These are phyloP conservation scores for Eristalis tenax DNA, from an alignment of 2,888 invertebrate genomes.

Conservation along the genomic window DNA sequence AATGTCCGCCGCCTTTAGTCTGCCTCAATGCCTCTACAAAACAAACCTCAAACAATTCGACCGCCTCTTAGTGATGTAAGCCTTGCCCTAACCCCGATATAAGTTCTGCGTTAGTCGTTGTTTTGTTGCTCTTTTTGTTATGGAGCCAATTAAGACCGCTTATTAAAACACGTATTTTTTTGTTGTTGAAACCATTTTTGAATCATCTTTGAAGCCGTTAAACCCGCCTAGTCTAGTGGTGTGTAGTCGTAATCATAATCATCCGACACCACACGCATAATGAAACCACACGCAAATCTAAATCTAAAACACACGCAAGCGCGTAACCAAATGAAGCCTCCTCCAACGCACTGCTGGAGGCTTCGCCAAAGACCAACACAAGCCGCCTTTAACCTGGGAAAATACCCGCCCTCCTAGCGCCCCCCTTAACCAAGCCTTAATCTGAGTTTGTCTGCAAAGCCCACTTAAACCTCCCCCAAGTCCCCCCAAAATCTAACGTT, in stretches of 20 bases:
- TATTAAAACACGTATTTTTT: slow-evolving; percentile 3
- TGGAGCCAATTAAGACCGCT: slow-evolving; percentile 22
- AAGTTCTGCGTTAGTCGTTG: slow-evolving; percentile 38
- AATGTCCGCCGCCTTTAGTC: slow-evolving; percentile 43
- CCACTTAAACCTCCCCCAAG: slow-evolving; percentile 8
- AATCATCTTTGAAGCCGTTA: slow-evolving; percentile 48
- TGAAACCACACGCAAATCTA: not conserved
- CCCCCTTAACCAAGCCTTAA: slow-evolving; percentile 17
- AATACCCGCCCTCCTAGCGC: not conserved
- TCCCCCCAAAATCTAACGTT: slow-evolving; percentile 18
- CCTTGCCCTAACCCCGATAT: slow-evolving; percentile 19
- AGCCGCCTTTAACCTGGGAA: slow-evolving; percentile 14
- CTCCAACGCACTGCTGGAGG: slow-evolving; percentile 13
- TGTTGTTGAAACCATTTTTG: slow-evolving; percentile 14
- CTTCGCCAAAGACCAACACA: slow-evolving; percentile 23
- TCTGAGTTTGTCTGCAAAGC: slow-evolving; percentile 31
- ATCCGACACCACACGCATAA: slow-evolving; percentile 45
- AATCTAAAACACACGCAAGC: not conserved
- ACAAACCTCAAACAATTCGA: slow-evolving; percentile 1
- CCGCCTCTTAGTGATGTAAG: slow-evolving; percentile 13
- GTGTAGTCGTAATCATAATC: slow-evolving; percentile 72
- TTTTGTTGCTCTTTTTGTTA: too few relatives aligned
- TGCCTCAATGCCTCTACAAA: not conserved
- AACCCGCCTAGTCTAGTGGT: slow-evolving; percentile 67
- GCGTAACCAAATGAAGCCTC: slow-evolving; percentile 1